These are phyloP conservation scores for Drosophila hawaiiensis DNA, from an alignment of 2,888 invertebrate species.

Conservation along the genomic window DNA sequence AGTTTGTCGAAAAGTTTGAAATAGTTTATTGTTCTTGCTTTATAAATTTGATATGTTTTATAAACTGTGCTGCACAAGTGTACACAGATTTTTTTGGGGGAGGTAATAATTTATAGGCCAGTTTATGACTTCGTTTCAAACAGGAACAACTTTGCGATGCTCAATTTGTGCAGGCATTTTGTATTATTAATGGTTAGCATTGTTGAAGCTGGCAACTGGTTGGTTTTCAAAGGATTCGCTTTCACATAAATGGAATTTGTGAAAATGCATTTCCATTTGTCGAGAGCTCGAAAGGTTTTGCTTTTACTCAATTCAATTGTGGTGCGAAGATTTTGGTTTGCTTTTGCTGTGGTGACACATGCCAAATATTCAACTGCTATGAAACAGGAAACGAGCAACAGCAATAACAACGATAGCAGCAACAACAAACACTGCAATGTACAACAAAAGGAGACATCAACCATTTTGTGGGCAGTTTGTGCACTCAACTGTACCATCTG, in stretches of 20 bases:
- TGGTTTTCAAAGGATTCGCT: conserved; percentile 40
- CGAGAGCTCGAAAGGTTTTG: conserved; percentile 17
- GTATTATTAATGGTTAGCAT: conserved; percentile 56
- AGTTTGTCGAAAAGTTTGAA: conserved; percentile 35
- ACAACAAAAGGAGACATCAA: conserved; percentile 52
- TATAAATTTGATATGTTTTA: conserved; percentile 46
- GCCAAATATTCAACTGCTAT: conserved; percentile 62
- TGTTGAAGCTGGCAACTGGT: conserved; percentile 43
- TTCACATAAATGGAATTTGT: conserved; percentile 51
- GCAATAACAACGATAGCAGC: conserved; percentile 11
- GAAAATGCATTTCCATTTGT: conserved; percentile 60
- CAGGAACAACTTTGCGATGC: conserved; percentile 42
- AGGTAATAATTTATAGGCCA: conserved; percentile 66
- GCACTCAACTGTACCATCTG: conserved; percentile 67
- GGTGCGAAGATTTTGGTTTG: conserved; percentile 54
- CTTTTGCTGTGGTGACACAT: conserved; percentile 66
- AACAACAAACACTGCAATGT: conserved; percentile 14
- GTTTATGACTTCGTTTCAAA: conserved; percentile 23
- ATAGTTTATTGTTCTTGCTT: conserved; percentile 17
- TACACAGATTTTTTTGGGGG: conserved; percentile 42
- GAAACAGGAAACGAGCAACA: conserved; percentile 59
- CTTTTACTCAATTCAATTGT: conserved; percentile 22
- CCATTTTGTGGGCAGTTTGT: conserved; percentile 69
- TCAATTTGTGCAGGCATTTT: conserved; percentile 54
- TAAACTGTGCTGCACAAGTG: conserved; percentile 53